Evolutionary conservation across 2,888 invertebrate genomes (phyloP).

Genomic region (Spicauda simplicius): DNA sequence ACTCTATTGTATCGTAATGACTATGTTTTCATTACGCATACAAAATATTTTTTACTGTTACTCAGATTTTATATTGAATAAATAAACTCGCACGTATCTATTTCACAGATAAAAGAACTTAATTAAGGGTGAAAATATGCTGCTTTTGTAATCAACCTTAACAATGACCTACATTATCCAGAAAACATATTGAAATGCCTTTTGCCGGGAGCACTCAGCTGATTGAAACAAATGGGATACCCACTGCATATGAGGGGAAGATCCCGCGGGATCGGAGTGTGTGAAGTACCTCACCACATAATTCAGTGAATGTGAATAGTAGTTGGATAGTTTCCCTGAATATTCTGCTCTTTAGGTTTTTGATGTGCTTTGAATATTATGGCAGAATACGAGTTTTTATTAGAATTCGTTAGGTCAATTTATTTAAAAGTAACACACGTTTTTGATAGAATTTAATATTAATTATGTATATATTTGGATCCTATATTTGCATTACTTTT

Average conservation of each 20-base stretch:
- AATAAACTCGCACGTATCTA: not conserved
- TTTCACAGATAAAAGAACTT: not conserved
- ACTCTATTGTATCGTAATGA: no score
- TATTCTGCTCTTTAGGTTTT: not conserved
- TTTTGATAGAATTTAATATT: no score
- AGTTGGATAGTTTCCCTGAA: not conserved
- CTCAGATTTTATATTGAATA: no score
- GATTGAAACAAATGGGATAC: conserved; percentile 29
- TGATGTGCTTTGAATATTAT: not conserved
- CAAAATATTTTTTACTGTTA: no score
- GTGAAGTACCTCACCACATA: not conserved
- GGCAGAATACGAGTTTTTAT: no score
- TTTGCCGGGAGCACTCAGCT: conserved; percentile 27
- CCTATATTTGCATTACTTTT: no score
- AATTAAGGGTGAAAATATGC: not conserved
- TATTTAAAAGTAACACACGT: no score
- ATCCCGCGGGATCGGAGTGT: conserved; percentile 18
- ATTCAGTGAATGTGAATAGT: not conserved
- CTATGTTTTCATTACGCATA: no score
- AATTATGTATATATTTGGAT: no score
- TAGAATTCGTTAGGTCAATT: no score
- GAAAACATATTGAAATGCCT: conserved; percentile 19
- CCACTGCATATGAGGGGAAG: conserved; percentile 13
- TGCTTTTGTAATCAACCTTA: conserved; percentile 1
- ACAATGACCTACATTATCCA: conserved; percentile 24